Base-by-base conservation (phyloP, 2,888 invertebrate genomes). In the Lamellibrachia columna region DNA sequence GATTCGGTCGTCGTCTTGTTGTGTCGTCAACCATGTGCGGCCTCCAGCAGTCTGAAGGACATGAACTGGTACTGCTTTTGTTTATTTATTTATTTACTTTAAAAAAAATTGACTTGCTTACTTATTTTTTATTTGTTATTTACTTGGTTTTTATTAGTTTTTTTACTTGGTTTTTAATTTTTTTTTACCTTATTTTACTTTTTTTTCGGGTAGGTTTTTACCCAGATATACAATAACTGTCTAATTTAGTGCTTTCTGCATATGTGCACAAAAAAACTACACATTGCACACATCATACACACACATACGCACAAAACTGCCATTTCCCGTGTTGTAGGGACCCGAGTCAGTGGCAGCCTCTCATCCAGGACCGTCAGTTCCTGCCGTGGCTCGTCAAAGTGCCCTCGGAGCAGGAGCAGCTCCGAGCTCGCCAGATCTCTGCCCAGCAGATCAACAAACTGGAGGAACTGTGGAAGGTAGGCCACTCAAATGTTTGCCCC, bases 1-100 rank as follows among this genome's bases (percentile, higher is more conserved):
- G 99, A 99, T 97, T 99, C 99, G 0, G 99, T 99, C 92, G 99
- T 99, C 28, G 99, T 99, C 2, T 97, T 99, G 92, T 97, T 99
- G 4, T 99, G 99, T 96, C 98, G 99, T 1, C 99, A 99, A 97
- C 99, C 99, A 3, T 99, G 99, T 97, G 99, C 99, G 55, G 98
- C 99, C 7, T 99, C 99, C 96, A 99, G 98, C 96, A 99, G 99
- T 22, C 97, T 99, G 90, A 99, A 99, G 97, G 99, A 99, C 96
- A 99, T 99, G 98, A 99, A 99, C 96, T 99, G 99, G 98, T 97
- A 22, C 75, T 15, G 15, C 15, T 22, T 75, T 6, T 15, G 8
- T 9, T 55, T 9, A 55, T 9, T 55, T 9, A 7, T 55, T 55
- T 55, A 9, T 55, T 7, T 55, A 9, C 55, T 9, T 55, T 7